These are phyloP conservation scores for Xylophagus ater DNA, from an alignment of 2,888 invertebrate species.

Conservation along the genomic window DNA sequence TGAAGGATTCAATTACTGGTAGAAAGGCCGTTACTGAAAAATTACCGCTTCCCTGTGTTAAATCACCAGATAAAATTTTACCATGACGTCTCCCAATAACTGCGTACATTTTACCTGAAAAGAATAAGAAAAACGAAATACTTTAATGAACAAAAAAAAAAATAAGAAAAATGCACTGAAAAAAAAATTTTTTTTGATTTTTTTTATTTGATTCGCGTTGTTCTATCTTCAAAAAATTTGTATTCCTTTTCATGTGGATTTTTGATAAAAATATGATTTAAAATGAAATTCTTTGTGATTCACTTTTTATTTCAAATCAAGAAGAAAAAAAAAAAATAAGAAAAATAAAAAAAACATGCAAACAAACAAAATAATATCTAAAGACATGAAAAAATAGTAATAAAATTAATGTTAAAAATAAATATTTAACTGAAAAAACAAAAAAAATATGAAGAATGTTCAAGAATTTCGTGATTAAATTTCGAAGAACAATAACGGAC, in stretches of 20 bases:
- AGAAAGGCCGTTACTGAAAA: constrained; percentile 82
- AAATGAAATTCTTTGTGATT: no score
- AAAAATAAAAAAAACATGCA: constrained; percentile 11
- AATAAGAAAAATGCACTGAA: constrained; percentile 7
- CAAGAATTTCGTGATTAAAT: no score
- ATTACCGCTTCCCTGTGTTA: constrained; percentile 80
- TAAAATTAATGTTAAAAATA: constrained; percentile 16
- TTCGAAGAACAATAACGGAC: no score
- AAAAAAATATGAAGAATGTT: no score
- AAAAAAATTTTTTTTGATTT: no score
- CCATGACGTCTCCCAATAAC: constrained; percentile 82
- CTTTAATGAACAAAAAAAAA: constrained; percentile 8
- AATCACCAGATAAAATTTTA: constrained; percentile 77
- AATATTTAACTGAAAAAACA: no score
- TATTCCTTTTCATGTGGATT: no score
- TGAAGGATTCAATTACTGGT: constrained; percentile 95
- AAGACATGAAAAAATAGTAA: constrained; percentile 8
- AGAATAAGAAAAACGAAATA: constrained; percentile 16
- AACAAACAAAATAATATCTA: constrained; percentile 13
- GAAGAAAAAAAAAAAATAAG: constrained; percentile 7
- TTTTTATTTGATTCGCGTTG: no score
- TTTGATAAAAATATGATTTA: no score
- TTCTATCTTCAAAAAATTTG: no score
- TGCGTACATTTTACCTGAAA: constrained; percentile 77
- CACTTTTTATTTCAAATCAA: no score